Percentiles rank a stretch among this genome's conserved stretches.
Evolutionary conservation across 1,140 invertebrate genomes (phyloP).

Genomic region (Dendrolimus kikuchii): DNA sequence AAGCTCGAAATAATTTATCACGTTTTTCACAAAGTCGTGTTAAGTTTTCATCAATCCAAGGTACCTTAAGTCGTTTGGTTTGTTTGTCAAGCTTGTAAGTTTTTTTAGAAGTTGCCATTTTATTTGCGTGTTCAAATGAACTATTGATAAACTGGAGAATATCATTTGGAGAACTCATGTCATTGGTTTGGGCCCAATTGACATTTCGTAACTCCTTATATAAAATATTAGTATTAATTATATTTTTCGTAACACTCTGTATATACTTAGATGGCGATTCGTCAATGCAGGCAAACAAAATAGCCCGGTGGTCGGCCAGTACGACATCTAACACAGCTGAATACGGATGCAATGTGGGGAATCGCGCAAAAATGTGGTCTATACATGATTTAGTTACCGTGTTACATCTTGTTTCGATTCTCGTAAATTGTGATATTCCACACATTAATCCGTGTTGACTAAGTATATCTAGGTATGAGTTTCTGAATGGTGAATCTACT

Average conservation of each 20-base stretch:
- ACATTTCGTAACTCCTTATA: constrained; percentile 16
- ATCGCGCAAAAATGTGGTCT: constrained; percentile 29
- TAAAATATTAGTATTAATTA: constrained; percentile 19
- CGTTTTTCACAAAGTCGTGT: constrained; percentile 21
- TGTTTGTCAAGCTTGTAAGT: constrained; percentile 6
- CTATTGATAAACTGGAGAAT: constrained; percentile 20
- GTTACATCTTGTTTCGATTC: constrained; percentile 24
- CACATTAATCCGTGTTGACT: constrained; percentile 24
- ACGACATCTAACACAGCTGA: constrained; percentile 28
- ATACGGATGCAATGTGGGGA: constrained; percentile 24
- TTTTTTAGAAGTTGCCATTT: no score
- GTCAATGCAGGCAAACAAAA: constrained; percentile 20
- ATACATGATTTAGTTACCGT: constrained; percentile 29
- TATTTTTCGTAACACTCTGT: constrained; percentile 20
- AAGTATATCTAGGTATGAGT: constrained; percentile 23
- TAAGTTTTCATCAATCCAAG: constrained; percentile 27
- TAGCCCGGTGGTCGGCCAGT: constrained; percentile 27
- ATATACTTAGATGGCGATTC: constrained; percentile 8
- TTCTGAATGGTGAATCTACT: constrained; percentile 13
- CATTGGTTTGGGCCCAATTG: constrained; percentile 14
- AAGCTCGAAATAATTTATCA: constrained; percentile 18
- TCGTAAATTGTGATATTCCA: constrained; percentile 31
- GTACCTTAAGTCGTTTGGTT: constrained; percentile 6
- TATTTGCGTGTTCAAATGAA: constrained; percentile 17
- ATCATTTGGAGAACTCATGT: constrained; percentile 10